Evolutionary conservation across 2,113 vertebrate species (phyloP), one percentile per base, ranked within the genome.

Genomic region (Tragelaphus strepsiceros): DNA sequence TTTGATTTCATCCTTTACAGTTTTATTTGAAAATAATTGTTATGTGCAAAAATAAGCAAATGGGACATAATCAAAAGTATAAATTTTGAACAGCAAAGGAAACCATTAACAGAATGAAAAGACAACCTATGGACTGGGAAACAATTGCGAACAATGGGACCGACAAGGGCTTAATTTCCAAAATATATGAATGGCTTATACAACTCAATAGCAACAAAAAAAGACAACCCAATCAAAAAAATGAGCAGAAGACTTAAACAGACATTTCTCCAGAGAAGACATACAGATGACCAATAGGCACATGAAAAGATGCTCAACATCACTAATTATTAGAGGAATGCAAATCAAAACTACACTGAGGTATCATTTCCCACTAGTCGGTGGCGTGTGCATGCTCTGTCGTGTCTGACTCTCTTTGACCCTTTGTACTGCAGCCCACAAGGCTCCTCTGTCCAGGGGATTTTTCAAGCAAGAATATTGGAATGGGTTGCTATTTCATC

Each of bases 11-110:
- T 59, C 77, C 92, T 97, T 97, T 80, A 58, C 26, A 96, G 87
- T 97, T 59, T 62, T 96, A 93, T 26, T 95, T 97, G 67, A 96
- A 97, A 24, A 83, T 56, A 35, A 83, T 32, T 83, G 51, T 24
- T n/a, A 56, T 82, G 21, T n/a, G 51, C 80, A 82, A 82, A 82
- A 54, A 54, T n/a, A 54, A 82, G 32, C 49, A n/a, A 22, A 53
- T 82, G 30, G 10, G 10, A n/a, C 49, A 21, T 22, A 54, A 53
- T 54, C 80, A 53, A 82, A n/a, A 51, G 15, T 53, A 53, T 32
- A 81, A 21, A 49, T 51, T 81, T 81, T 81, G 28, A 30, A 32
- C 16, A 81, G 46, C 16, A 81, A 19, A 81, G 4, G 46, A 81
- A 81, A 81, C 46, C 16, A 32, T 53, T 32, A 81, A 53, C 28